A percentile compares a stretch with the other conserved stretches of the same genome.
These are phyloP conservation scores for Haplochromis burtoni DNA, from an alignment of 2,113 vertebrate species.

Conservation along the genomic window DNA sequence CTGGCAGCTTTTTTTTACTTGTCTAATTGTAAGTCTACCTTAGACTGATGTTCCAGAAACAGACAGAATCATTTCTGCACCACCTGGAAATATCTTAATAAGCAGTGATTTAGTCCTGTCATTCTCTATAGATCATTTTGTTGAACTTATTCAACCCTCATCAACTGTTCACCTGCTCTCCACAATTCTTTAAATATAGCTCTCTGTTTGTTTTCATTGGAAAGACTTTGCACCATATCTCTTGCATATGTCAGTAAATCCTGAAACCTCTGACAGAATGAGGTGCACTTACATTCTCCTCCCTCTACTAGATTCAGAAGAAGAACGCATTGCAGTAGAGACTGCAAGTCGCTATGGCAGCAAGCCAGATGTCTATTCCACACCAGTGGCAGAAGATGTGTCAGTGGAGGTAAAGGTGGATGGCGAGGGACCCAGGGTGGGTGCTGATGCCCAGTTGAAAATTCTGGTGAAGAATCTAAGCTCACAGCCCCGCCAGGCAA, in stretches of 20 bases:
- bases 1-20: background rate
- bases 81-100: background rate
- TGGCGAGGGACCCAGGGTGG: conserved; percentile 77
- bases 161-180: background rate
- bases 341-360: conserved; percentile 80
- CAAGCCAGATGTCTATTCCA: conserved; percentile 72
- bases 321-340: conserved; percentile 83
- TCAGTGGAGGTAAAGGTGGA: conserved; percentile 72
- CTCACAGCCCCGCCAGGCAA: conserved; percentile 64
- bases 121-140: background rate
- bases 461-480: conserved; percentile 74
- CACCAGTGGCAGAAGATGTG: conserved; percentile 66
- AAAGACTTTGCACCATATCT: background rate
- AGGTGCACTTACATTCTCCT: background rate
- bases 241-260: background rate
- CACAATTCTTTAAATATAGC: background rate
- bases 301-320: conserved; percentile 60
- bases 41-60: background rate
- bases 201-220: background rate
- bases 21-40: background rate
- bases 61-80: background rate
- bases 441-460: conserved; percentile 70
- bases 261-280: background rate
- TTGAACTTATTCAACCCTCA: background rate
- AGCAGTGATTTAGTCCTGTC: background rate